A percentile compares a stretch with the other conserved stretches of the same genome.
Conservation (phyloP, 2,797 vertebrate genomes). For the Aphelocoma californica region DNA sequence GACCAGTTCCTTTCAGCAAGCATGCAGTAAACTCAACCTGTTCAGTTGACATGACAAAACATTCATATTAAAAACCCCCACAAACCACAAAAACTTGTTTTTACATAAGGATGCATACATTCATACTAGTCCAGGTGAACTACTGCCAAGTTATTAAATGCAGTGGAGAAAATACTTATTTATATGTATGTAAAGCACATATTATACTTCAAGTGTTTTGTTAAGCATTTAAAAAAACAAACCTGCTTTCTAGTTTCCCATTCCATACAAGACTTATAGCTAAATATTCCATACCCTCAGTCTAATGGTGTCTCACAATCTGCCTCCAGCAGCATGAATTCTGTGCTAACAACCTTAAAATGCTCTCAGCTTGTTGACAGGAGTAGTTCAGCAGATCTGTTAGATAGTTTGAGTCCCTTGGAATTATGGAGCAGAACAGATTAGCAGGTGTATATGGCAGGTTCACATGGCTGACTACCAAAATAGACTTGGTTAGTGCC, state of each 20-base stretch:
- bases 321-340: background rate
- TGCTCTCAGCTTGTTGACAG: background rate
- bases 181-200: rapidly evolving
- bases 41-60: background rate
- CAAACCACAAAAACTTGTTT: background rate
- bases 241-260: background rate
- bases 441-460: background rate
- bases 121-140: background rate
- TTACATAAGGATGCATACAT: background rate
- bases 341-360: background rate
- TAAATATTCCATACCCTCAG: background rate
- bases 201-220: background rate
- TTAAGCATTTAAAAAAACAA: background rate
- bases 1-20: background rate
- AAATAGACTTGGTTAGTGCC: background rate
- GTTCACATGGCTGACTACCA: background rate
- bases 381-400: background rate
- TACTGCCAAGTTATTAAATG: background rate
- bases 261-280: background rate
- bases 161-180: background rate
- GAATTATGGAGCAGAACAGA: background rate
- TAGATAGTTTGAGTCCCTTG: background rate
- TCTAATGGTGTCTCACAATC: background rate
- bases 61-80: background rate
- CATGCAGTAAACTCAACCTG: background rate